Base-by-base conservation (phyloP, 1,140 invertebrate genomes). In the Nebria ingens region DNA sequence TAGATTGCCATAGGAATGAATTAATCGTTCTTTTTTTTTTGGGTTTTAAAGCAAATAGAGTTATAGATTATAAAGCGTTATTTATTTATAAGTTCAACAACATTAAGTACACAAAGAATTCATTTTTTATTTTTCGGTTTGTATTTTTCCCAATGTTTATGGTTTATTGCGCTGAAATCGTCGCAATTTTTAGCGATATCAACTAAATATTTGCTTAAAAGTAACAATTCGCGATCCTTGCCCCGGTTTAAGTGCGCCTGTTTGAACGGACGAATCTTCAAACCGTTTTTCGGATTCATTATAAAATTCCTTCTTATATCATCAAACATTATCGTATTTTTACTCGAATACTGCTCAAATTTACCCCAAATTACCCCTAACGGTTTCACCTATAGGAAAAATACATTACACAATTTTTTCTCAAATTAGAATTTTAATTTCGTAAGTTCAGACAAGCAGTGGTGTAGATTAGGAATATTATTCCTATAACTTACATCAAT, bases 281-380 rank as follows among this genome's bases (percentile, higher is more conserved):
- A 72, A 2, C 95, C 95, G 58, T 86, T 93, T 62, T 91, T 88
- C 13, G 93, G 93, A 73, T 98, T 98, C 94, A 98, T 97, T 13
- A 97, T 82, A 65, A 98, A 98, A 75, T 98, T 98, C 61, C 93
- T 76, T 54, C 93, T 78, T n/a, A 98, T 89, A 68, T 98, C 95
- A 67, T 98, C 95, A 65, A 98, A 92, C 93, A 98, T 98, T 59
- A 98, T 94, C 0, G 95, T 98, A 67, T 98, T 98, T 65, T 87
- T 90, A 0, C 85, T 74, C 42, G 79, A 85, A 68, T 89, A 97
- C 64, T 95, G 86, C 13, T 83, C 77, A 69, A 86, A 97, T 69
- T 95, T 93, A 12, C 93, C 94, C 95, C 95, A 98, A 57, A 98
- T 95, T 1, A 98, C 88, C 25, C 91, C 93, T 25, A 98, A 72